Conservation (phyloP, 2,113 vertebrate genomes). For the Petromus typicus region DNA sequence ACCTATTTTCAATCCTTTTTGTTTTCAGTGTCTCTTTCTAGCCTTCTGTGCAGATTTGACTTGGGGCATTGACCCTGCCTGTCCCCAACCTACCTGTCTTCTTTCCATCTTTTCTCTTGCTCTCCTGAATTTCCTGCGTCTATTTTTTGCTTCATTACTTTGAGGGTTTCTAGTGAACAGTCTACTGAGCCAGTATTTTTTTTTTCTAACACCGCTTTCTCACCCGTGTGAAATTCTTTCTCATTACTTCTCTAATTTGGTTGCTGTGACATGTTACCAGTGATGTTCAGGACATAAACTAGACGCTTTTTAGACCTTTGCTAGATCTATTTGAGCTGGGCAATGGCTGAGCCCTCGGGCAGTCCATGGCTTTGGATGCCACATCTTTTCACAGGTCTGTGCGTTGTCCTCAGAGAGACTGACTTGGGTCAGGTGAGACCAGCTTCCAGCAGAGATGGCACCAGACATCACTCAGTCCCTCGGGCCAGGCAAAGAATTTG, state of each 20-base stretch:
- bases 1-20: not conserved
- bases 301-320: not conserved
- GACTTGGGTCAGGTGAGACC: not conserved
- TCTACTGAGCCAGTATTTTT: not conserved
- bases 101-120: not conserved
- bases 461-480: not conserved
- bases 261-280: not conserved
- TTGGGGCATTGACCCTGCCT: not conserved
- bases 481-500: not conserved
- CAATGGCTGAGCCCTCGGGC: not conserved
- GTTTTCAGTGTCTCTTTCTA: not conserved
- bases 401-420: not conserved
- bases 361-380: not conserved
- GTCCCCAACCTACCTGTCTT: rapidly evolving
- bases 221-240: not conserved
- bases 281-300: not conserved
- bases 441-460: not conserved
- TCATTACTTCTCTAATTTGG: not conserved
- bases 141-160: not conserved
- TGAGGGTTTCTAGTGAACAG: not conserved
- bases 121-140: not conserved
- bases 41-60: not conserved
- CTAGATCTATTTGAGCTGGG: not conserved
- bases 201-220: not conserved
- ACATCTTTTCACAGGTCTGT: not conserved